phyloP scores from a whole-genome alignment of 2,888 invertebrate species.

The Plagodis dolabraria region DNA sequence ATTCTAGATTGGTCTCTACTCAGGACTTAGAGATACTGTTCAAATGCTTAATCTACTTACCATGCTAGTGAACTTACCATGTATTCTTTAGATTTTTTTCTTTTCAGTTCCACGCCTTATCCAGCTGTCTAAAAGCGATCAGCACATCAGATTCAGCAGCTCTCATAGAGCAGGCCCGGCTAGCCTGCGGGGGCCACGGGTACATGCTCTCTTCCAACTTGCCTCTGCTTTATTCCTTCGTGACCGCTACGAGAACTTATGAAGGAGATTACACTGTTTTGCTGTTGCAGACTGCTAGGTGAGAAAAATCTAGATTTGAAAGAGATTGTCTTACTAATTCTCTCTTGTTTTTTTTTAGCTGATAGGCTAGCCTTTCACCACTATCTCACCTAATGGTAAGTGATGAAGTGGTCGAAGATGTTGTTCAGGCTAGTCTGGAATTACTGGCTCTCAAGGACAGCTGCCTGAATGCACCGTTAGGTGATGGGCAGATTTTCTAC shows the following conservation, averaged over 20 bases:
- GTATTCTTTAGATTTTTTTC: neutral
- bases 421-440: no score
- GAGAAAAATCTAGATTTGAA: conserved; percentile 8
- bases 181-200: conserved; percentile 98
- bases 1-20: no score
- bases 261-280: conserved; percentile 98
- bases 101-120: conserved; percentile 92
- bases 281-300: conserved; percentile 94
- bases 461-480: no score
- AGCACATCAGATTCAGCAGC: conserved; percentile 89
- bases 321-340: neutral
- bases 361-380: no score
- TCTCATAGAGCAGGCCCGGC: conserved; percentile 92
- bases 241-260: conserved; percentile 95
- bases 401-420: no score
- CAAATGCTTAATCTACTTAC: no score
- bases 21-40: no score
- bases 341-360: no score
- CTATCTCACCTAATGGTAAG: no score
- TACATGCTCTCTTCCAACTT: conserved; percentile 95
- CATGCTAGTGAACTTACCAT: no score
- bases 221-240: conserved; percentile 91
- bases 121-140: conserved; percentile 95
- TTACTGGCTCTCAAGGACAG: no score
- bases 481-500: no score